Evolutionary conservation across 2,113 vertebrate species (phyloP).

Genomic region (Eulacestoma nigropectus): DNA sequence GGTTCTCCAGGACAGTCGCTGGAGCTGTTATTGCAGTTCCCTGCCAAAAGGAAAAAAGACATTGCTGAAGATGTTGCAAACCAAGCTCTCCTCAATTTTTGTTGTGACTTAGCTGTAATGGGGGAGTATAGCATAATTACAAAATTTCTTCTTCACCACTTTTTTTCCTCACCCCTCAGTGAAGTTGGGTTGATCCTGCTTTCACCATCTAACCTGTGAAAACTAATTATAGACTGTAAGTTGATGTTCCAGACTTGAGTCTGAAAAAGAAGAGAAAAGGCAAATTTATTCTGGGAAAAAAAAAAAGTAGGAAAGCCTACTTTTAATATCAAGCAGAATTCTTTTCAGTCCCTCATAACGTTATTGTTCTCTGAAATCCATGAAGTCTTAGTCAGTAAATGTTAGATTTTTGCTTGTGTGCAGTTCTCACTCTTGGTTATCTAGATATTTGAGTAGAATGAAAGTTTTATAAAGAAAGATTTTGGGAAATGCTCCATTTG

Average conservation of each 20-base stretch:
- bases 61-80: not conserved
- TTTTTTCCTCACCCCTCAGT: not conserved
- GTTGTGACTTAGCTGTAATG: not conserved
- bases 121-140: not conserved
- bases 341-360: accelerated
- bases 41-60: not conserved
- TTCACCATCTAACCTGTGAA: not conserved
- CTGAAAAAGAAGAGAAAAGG: not conserved
- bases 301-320: not conserved
- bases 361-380: not conserved
- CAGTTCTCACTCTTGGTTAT: not conserved
- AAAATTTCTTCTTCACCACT: not conserved
- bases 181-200: not conserved
- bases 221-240: not conserved
- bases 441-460: not conserved
- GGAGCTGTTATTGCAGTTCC: not conserved
- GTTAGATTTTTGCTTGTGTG: not conserved
- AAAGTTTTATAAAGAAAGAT: not conserved
- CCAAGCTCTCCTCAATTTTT: not conserved
- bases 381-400: not conserved
- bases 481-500: not conserved
- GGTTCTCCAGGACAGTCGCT: not conserved
- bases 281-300: not conserved
- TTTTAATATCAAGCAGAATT: not conserved
- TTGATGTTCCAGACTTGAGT: not conserved